Conservation (phyloP, 2,797 vertebrate genomes). For the Protosalanx chinensis region DNA sequence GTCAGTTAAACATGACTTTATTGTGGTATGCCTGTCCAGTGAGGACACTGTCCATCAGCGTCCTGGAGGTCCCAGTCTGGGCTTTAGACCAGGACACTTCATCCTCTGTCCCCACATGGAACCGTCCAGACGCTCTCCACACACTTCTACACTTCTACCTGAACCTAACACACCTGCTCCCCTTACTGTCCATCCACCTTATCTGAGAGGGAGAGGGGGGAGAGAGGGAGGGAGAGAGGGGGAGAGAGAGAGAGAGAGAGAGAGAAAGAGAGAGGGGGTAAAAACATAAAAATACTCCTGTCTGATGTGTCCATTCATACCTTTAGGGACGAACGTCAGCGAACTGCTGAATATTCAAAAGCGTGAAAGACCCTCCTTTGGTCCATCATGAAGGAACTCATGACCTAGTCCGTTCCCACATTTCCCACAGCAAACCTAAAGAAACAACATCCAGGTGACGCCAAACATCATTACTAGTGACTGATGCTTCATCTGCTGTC, state of each 20-base stretch:
- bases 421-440: slow-evolving; percentile 84
- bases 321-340: slow-evolving; percentile 90
- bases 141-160: slow-evolving; percentile 9
- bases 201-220: slow-evolving; percentile 39
- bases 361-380: slow-evolving; percentile 78
- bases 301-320: slow-evolving; percentile 49
- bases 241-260: too few relatives aligned
- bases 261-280: too few relatives aligned
- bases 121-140: slow-evolving; percentile 30
- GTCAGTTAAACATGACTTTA: too few relatives aligned
- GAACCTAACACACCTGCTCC: slow-evolving; percentile 39
- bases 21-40: slow-evolving; percentile 12
- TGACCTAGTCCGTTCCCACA: slow-evolving; percentile 88
- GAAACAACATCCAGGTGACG: slow-evolving; percentile 1
- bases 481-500: too few relatives aligned
- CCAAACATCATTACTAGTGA: too few relatives aligned
- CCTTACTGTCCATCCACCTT: slow-evolving; percentile 67
- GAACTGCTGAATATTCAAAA: slow-evolving; percentile 99
- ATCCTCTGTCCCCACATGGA: slow-evolving; percentile 56
- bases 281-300: too few relatives aligned
- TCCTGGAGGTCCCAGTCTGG: slow-evolving; percentile 55
- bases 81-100: slow-evolving; percentile 62
- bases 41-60: slow-evolving; percentile 55
- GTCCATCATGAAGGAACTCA: slow-evolving; percentile 90
- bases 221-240: too few relatives aligned